These are phyloP conservation scores for Alectoris magna DNA, from an alignment of 2,797 vertebrate species.

Conservation along the genomic window DNA sequence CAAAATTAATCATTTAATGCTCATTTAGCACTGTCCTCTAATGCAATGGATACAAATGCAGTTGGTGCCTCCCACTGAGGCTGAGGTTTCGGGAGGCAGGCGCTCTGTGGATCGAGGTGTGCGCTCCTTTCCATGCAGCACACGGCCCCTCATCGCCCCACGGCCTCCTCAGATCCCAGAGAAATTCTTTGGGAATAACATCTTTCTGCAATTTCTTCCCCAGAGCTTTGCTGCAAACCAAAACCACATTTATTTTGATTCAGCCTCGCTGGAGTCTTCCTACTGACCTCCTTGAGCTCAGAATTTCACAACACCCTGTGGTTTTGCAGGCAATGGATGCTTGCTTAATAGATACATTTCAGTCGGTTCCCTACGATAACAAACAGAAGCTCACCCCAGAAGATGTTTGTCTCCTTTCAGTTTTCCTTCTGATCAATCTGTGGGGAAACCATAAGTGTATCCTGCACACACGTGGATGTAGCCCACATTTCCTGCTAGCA, in stretches of 20 bases:
- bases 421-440: not conserved
- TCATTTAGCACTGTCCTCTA: not conserved
- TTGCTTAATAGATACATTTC: not conserved
- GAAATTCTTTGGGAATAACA: not conserved
- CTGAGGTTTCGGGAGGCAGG: not conserved
- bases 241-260: not conserved
- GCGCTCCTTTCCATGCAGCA: not conserved
- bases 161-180: not conserved
- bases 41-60: not conserved
- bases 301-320: not conserved
- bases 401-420: not conserved
- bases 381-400: not conserved
- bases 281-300: not conserved
- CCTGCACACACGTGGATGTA: not conserved
- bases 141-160: not conserved
- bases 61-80: not conserved
- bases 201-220: not conserved
- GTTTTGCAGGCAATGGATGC: not conserved
- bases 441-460: rapidly evolving
- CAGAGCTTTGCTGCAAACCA: not conserved
- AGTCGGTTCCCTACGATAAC: not conserved
- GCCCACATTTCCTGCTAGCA: not conserved
- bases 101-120: not conserved
- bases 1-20: conserved; percentile 11
- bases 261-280: not conserved